Evolutionary conservation across 2,113 vertebrate species (phyloP), one percentile per base, ranked within the genome.

Genomic region (Thymallus thymallus): DNA sequence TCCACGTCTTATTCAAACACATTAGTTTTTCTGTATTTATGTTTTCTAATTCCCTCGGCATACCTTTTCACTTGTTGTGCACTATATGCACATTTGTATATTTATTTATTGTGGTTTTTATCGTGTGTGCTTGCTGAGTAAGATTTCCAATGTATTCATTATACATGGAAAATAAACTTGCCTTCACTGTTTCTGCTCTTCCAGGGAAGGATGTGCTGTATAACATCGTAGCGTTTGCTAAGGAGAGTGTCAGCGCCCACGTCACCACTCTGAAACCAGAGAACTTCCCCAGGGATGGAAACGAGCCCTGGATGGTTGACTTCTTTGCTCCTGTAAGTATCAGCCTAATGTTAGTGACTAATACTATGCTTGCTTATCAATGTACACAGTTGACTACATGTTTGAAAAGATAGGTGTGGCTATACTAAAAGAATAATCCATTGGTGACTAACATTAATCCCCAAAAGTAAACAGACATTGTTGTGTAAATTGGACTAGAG

Each of bases 301-400:
- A 96, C 81, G 96, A 98, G 70, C 95, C 97, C 0, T 99, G 98
- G 98, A 93, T 99, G 73, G 96, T 99, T 45, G 97, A 99, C 88
- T 99, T 99, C 91, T 99, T 99, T 75, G 96, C 96, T 68, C 98
- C 97, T 79, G 97, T 98, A 90, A 94, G 91, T 91, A 20, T 45
- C 46, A 46, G 9, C 20, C 6, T 58, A n/a, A 20, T 58, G 55
- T 58, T 58, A 58, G 16, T 58, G 16, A 58, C 55, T n/a, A 20
- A n/a, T 58, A n/a, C 55, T n/a, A 0, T 18, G 6, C 55, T 13
- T 58, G 14, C 55, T 58, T 58, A 9, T 20, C 18, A n/a, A n/a
- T n/a, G 18, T 20, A n/a, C 14, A 56, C 7, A 56, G 55, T 20
- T 20, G 18, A n/a, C 55, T 24, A 22, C 7, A 46, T 79, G 20